These are phyloP conservation scores for Drosophila navojoa DNA, from an alignment of 1,140 invertebrate species.

Conservation along the genomic window DNA sequence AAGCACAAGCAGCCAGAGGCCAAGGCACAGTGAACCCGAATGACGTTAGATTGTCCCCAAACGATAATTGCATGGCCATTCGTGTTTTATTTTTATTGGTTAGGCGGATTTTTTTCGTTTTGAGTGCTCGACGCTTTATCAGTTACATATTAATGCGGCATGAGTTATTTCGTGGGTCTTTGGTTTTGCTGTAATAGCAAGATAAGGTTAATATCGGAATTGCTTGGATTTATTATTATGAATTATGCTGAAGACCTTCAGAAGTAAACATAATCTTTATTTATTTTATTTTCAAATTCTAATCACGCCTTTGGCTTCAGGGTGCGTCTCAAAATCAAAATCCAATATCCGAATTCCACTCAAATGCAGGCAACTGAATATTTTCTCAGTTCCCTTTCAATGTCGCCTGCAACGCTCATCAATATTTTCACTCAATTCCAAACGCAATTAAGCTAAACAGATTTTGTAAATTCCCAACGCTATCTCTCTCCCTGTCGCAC, in stretches of 20 bases:
- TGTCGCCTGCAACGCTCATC: no score
- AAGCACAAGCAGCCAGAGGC: slow-evolving; percentile 28
- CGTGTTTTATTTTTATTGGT: slow-evolving; percentile 56
- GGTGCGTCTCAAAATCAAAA: no score
- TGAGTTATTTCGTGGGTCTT: neutral
- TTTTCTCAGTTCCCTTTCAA: neutral
- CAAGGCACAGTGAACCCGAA: slow-evolving; percentile 60
- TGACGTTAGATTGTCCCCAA: slow-evolving; percentile 35
- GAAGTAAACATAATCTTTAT: no score
- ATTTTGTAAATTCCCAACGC: slow-evolving; percentile 6
- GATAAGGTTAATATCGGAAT: slow-evolving; percentile 6
- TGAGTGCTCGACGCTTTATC: slow-evolving; percentile 47
- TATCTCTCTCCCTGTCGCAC: neutral
- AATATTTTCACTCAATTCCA: slow-evolving; percentile 10
- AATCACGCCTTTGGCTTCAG: no score
- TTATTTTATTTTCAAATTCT: no score
- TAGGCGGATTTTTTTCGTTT: slow-evolving; percentile 20
- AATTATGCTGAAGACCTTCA: neutral
- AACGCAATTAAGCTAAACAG: slow-evolving; percentile 11
- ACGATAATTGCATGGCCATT: slow-evolving; percentile 46
- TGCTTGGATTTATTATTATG: neutral
- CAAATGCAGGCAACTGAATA: neutral
- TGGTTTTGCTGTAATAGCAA: neutral
- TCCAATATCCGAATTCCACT: neutral
- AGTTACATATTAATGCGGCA: slow-evolving; percentile 10